Conservation (phyloP, 2,888 invertebrate genomes). For the Nemurella pictetii region DNA sequence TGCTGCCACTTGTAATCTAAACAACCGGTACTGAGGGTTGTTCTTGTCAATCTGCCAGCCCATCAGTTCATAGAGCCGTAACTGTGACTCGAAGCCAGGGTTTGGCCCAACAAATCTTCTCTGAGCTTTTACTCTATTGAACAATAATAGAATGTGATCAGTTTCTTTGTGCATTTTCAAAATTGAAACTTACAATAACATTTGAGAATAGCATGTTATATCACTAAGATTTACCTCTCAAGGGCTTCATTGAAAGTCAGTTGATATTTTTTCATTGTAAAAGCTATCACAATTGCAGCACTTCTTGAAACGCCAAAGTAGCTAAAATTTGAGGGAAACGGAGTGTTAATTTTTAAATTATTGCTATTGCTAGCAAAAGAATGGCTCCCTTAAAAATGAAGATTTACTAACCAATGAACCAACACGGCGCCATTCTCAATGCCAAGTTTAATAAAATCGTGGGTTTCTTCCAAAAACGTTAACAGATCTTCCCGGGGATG, state of each 20-base stretch:
- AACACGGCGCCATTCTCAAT: conserved; percentile 70
- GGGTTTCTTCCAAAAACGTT: conserved; percentile 74
- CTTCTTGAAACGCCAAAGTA: conserved; percentile 91
- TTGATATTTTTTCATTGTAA: conserved; percentile 83
- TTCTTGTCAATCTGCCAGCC: conserved; percentile 68
- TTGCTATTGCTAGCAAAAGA: conserved; percentile 5
- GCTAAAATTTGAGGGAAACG: conserved; percentile 53
- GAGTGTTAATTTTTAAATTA: too few species aligned
- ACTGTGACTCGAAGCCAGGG: conserved; percentile 76
- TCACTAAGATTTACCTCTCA: conserved; percentile 50
- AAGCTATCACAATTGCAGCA: conserved; percentile 83
- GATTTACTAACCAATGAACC: conserved; percentile 76
- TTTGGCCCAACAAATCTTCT: conserved; percentile 77
- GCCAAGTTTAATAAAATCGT: conserved; percentile 73
- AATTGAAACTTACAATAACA: not conserved
- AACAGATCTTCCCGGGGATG: conserved; percentile 84
- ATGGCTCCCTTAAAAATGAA: too few species aligned
- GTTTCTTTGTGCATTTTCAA: conserved; percentile 12
- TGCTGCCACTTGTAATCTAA: conserved; percentile 76
- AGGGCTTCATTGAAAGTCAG: conserved; percentile 73
- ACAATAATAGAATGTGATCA: conserved; percentile 21
- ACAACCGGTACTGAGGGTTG: conserved; percentile 73
- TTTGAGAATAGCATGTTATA: not conserved
- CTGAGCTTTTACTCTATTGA: conserved; percentile 64
- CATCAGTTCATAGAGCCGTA: conserved; percentile 80